Percentiles rank a stretch among this genome's conserved stretches.
phyloP scores from a whole-genome alignment of 1,140 invertebrate genomes.

The Habropoda laboriosa region DNA sequence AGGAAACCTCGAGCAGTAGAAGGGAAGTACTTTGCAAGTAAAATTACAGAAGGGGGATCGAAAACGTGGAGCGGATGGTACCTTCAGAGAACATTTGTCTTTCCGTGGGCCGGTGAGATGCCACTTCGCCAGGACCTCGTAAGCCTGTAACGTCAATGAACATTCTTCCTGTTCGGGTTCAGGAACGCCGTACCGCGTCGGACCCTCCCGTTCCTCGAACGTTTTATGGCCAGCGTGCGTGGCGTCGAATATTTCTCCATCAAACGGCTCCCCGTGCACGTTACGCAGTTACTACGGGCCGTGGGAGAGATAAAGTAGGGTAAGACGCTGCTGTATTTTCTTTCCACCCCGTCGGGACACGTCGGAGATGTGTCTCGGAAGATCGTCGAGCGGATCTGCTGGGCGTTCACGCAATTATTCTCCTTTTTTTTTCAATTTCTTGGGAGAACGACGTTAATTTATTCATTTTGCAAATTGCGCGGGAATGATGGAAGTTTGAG shows the following conservation, averaged over 20 bases:
- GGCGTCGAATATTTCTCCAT: conserved; percentile 69
- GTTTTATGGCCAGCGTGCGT: conserved; percentile 70
- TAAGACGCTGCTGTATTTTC: conserved; percentile 20
- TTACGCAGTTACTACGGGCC: conserved; percentile 57
- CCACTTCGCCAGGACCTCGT: conserved; percentile 56
- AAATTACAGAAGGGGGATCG: not conserved
- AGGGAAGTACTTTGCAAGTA: conserved; percentile 3
- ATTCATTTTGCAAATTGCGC: too few relatives aligned
- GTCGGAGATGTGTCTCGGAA: conserved; percentile 13
- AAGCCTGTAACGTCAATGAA: conserved; percentile 65
- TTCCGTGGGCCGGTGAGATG: conserved; percentile 42
- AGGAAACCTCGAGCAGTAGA: not conserved
- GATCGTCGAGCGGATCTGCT: not conserved
- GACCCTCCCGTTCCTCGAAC: conserved; percentile 65
- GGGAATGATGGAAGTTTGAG: too few relatives aligned
- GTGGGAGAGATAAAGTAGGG: conserved; percentile 54
- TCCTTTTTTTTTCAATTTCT: too few relatives aligned
- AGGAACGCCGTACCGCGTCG: conserved; percentile 59
- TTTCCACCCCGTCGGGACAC: not conserved
- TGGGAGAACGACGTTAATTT: too few relatives aligned
- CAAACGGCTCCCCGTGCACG: conserved; percentile 67
- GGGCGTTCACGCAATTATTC: too few relatives aligned
- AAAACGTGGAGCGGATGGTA: not conserved
- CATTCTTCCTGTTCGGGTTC: conserved; percentile 68
- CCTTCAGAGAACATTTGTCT: conserved; percentile 52